Evolutionary conservation across 2,113 vertebrate genomes (phyloP).

Genomic region (Mirza zaza): DNA sequence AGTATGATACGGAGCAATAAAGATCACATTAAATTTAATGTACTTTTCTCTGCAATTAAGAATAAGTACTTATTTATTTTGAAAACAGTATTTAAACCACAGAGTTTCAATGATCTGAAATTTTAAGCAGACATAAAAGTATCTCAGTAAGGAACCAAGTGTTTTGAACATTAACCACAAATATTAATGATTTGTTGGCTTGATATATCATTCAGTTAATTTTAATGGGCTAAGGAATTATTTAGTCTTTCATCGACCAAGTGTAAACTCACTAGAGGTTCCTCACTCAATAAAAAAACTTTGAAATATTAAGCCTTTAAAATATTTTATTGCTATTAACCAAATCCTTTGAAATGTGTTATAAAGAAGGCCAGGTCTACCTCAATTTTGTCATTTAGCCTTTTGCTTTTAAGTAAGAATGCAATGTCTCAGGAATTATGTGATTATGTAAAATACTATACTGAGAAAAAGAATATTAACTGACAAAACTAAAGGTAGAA

Average conservation of each 20-base stretch:
- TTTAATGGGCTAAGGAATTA: background rate
- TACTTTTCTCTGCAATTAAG: slow-evolving; percentile 9
- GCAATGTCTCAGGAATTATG: background rate
- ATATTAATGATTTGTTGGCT: background rate
- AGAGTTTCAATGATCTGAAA: slow-evolving; percentile 34
- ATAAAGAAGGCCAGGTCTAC: background rate
- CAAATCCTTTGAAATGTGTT: background rate
- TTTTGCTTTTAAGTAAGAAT: background rate
- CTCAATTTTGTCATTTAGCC: background rate
- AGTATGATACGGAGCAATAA: background rate
- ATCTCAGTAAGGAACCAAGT: slow-evolving; percentile 4
- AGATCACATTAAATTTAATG: background rate
- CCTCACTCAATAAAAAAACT: background rate
- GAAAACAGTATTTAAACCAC: background rate
- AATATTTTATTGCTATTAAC: background rate
- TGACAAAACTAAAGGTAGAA: background rate
- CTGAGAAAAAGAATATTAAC: background rate
- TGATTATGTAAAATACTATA: background rate
- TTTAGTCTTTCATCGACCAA: background rate
- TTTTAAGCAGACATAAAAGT: background rate
- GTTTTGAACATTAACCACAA: slow-evolving; percentile 52
- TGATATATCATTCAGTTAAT: background rate
- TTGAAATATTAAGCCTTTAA: background rate
- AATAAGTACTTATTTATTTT: slow-evolving; percentile 46
- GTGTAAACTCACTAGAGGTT: background rate